Base-by-base conservation (phyloP, 2,888 invertebrate genomes). In the Acholoe squamosa region DNA sequence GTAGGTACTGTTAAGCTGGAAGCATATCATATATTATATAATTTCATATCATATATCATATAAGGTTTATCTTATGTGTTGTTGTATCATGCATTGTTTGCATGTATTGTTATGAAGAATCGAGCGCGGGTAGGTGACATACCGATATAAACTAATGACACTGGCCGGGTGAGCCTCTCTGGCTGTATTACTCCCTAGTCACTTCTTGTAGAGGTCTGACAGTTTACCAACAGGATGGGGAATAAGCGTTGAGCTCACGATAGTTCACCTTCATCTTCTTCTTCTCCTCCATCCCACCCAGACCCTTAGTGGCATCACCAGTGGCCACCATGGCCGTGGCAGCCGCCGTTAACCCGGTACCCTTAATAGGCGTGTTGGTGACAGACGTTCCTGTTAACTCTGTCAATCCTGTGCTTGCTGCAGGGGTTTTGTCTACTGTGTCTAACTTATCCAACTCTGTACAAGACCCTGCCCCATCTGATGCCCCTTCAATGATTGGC, bases 401-500 rank as follows among this genome's bases (percentile, higher is more conserved):
- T 3, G 22, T 43, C 0, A 25, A 10, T 19, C 34, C 3, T 10
- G 10, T 22, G 0, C 12, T 10, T 12, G 33, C 19, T 0, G 19
- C 84, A 0, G 19, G 22, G 0, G 34, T 43, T 10, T 3, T 19
- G 1, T n/a, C 3, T 61, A 3, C 19, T 10, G 3, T 10, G 43
- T 43, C 43, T 3, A 43, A 10, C 43, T 43, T 43, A 43, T 43
- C 43, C 3, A 43, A 10, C n/a, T 61, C 61, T n/a, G 61, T n/a
- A 3, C 61, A 19, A n/a, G 51, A 84, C 22, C 43, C 51, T 0
- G 33, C 84, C 34, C 84, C 43, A 33, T 84, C 84, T 0, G 34
- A 34, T 25, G 84, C n/a, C 51, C 25, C n/a, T 43, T 84, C 84
- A 84, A 34, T 84, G 84, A 84, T 84, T 84, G 84, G 84, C n/a